Conservation (phyloP, 2,797 vertebrate genomes). For the Sebastes goodei region DNA sequence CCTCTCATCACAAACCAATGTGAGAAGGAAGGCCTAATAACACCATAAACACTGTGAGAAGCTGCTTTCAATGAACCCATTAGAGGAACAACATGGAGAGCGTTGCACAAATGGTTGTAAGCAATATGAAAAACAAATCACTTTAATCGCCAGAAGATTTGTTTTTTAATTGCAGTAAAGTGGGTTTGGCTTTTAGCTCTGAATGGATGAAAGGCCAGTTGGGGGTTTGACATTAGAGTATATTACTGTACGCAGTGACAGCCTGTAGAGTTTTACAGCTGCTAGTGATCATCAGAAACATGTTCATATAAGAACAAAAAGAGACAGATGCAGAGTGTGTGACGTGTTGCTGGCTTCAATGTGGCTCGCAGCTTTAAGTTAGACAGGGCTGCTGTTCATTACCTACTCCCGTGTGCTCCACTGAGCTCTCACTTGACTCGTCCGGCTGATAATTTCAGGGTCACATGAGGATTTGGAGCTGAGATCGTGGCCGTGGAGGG, state of each 20-base stretch:
- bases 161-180: background rate
- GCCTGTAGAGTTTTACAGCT: conserved; percentile 23
- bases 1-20: background rate
- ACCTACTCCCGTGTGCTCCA: conserved; percentile 8
- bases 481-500: background rate
- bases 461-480: conserved; percentile 47
- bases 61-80: conserved; percentile 28
- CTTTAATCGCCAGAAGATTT: conserved; percentile 2
- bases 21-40: background rate
- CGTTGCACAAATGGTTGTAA: conserved; percentile 21
- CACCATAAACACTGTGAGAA: background rate
- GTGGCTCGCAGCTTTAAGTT: background rate
- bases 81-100: background rate
- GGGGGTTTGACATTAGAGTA: background rate
- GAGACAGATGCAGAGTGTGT: conserved; percentile 18
- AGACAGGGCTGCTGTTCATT: conserved; percentile 18
- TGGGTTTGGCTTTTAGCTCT: background rate
- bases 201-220: background rate
- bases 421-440: conserved; percentile 48
- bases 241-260: background rate
- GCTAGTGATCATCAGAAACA: conserved; percentile 16
- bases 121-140: conserved; percentile 14
- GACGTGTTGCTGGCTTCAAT: background rate
- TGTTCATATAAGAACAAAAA: background rate
- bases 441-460: conserved; percentile 35